Evolutionary conservation across 2,113 vertebrate species (phyloP), one percentile per base, ranked within the genome.

Genomic region (Procapra przewalskii): DNA sequence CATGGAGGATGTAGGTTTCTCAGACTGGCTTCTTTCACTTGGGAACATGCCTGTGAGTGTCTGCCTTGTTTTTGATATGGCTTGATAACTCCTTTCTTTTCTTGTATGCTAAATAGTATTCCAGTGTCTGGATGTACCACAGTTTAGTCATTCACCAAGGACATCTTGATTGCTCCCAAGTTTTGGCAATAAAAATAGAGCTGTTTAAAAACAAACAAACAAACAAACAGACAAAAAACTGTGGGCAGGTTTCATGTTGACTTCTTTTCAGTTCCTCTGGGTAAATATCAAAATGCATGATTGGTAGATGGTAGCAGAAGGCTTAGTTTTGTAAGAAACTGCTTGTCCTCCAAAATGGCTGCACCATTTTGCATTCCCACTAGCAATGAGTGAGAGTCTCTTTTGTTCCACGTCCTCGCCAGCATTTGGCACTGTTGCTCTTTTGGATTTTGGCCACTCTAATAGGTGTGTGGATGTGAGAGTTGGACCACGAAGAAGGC

Each of bases 21-120:
- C 85, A 7, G 29, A 7, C 2, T 2, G 48, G 10, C 48, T 13
- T 54, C 71, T 54, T 25, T 25, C 57, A 14, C 29, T 9, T 4
- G 4, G 27, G 11, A 2, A 36, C 1, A 11, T 0, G 10, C 59
- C 16, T 9, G 27, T 31, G 27, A 27, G 81, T 12, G 19, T 75
- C 36, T 11, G 40, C 40, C 1, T 1, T 48, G 29, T 27, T 62
- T 57, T 75, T 57, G 45, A 27, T 40, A 14, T 4, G 67, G 67
- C 64, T 77, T 60, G 55, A 33, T 21, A 8, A 15, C 15, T 6
- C 62, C 13, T 57, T 59, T 25, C 36, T 27, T 48, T 71, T 48
- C 4, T 13, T 40, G 17, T 71, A 31, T 9, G 7, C 15, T 3
- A 55, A 48, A 23, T 21, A n/a, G 48, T 6, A 29, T 50, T 59